Percentiles rank a stretch among this genome's conserved stretches.
phyloP scores from a whole-genome alignment of 2,113 vertebrate species.

The Ptyas mucosa region DNA sequence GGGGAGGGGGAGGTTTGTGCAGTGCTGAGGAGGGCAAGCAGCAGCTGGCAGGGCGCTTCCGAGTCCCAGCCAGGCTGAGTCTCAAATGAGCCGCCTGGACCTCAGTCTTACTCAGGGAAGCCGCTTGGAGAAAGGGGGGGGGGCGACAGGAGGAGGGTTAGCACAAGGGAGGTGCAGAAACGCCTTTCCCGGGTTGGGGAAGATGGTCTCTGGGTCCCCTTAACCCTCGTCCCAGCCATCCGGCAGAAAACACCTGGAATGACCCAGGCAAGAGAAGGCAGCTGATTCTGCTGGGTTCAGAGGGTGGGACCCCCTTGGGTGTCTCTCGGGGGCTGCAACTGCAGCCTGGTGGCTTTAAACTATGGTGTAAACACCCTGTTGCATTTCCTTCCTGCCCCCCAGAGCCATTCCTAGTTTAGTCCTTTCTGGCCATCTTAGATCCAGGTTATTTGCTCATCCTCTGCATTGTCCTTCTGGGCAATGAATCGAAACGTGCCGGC shows the following conservation, averaged over 20 bases:
- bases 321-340: background rate
- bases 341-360: background rate
- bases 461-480: background rate
- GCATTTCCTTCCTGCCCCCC: background rate
- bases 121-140: background rate
- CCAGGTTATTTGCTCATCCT: too few species aligned
- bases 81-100: background rate
- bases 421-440: background rate
- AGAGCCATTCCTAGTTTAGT: background rate
- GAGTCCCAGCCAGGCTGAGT: background rate
- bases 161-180: background rate
- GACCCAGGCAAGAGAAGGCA: background rate
- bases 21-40: background rate
- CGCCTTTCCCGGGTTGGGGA: background rate
- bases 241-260: background rate
- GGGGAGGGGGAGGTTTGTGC: background rate
- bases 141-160: too few species aligned
- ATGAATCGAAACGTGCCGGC: too few species aligned
- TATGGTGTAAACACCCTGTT: background rate
- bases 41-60: background rate
- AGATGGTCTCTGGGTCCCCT: background rate
- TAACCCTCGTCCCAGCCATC: background rate
- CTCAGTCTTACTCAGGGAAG: background rate
- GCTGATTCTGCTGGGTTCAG: background rate
- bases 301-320: too few species aligned